Base-by-base conservation (phyloP, 2,888 invertebrate genomes). In the Eilema sororculum region DNA sequence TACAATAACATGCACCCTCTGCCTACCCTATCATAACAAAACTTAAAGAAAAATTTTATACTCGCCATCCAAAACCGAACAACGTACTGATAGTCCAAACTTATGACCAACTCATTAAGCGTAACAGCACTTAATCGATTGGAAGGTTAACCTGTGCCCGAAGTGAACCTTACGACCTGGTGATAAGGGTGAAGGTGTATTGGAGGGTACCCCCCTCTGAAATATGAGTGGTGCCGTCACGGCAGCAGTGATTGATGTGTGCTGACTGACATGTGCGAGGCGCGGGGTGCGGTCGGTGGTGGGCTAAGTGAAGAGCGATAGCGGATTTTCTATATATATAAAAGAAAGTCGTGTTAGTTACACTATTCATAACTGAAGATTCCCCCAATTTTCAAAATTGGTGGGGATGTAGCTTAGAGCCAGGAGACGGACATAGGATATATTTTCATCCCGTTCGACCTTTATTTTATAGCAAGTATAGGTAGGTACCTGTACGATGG, bases 161-260 rank as follows among this genome's bases (percentile, higher is more conserved):
- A 73, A 69, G 68, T 81, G 73, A 78, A 87, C 89, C 80, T 85
- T 91, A 89, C 71, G 20, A 5, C 22, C 20, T 75, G 3, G 81
- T 52, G n/a, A 78, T 86, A 91, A 79, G 85, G 79, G 78, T 74
- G 79, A 71, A 72, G 77, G 72, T 70, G 62, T 75, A 72, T 74
- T 76, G 72, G 73, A 84, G 83, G 78, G 79, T 80, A 78, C 85
- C 87, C 89, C 86, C 89, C 85, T 68, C 62, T 93, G 92, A 92
- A 93, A 93, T 91, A 92, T 92, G 94, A 93, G 93, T 91, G 89
- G 92, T 88, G 87, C 89, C 91, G 91, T 90, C 91, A 89, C 89
- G 89, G 89, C 85, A 91, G 89, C 93, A 91, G 92, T 94, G 94
- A 93, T 93, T 94, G 94, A 94, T 94, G 93, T 88, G 90, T 86